Evolutionary conservation across 2,113 vertebrate species (phyloP), one percentile per base, ranked within the genome.

Genomic region (Ceratotherium simum): DNA sequence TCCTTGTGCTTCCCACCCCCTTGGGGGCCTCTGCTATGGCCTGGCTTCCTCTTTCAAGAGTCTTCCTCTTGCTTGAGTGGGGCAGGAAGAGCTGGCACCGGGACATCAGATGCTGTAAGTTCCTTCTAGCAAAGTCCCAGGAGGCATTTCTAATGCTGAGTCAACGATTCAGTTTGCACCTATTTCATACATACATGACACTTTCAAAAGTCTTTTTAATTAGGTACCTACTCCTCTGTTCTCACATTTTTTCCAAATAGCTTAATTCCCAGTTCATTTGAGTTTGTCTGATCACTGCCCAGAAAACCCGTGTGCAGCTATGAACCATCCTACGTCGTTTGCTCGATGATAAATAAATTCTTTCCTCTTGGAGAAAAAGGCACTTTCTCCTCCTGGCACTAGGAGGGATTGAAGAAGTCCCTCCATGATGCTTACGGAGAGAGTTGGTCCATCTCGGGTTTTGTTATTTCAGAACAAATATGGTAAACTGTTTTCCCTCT

Each of bases 391-490:
- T 90, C 73, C 64, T n/a, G 12, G 33, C 64, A 46, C 69, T 25
- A 16, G 92, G 82, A 75, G 62, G 88, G 65, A 18, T 18, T 69
- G 51, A 33, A 78, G 36, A 80, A 51, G 79, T 51, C 90, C 46
- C 80, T 90, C 87, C 79, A 13, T 39, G 95, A 73, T 82, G 93
- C 93, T 39, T 27, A 2, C 3, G 2, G 81, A 7, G 51, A 86
- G 60, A 96, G 69, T 25, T 46, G 62, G 69, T 87, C 90, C 91
- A 89, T 76, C 92, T 93, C 39, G 31, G 94, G 92, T 85, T 95
- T 75, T 97, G 97, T 97, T 97, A 98, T 97, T 97, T 96, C 94
- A 92, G 94, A 96, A 96, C 75, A 98, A 98, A 95, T 81, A 73
- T 96, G 98, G 91, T 85, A 95, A 88, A 96, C 98, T 60, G 83